Conservation (phyloP, 1,140 invertebrate genomes). For the Drosophila teissieri region DNA sequence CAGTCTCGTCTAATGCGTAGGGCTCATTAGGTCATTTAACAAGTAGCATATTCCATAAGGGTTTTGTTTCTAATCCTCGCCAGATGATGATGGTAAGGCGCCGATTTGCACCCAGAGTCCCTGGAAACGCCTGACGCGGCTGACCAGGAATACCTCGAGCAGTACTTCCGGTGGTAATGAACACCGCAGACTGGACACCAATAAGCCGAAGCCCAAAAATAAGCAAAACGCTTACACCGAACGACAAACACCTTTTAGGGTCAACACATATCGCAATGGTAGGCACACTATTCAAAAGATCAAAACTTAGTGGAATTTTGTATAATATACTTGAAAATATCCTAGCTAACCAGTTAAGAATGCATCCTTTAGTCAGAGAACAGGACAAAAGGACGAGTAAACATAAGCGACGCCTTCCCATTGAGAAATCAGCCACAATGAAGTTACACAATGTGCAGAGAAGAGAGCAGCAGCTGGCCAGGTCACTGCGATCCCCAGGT, state of each 20-base stretch:
- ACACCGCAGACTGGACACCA: not conserved
- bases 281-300: not conserved
- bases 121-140: not conserved
- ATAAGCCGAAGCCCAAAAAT: not conserved
- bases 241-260: not conserved
- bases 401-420: not conserved
- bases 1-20: not conserved
- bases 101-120: not conserved
- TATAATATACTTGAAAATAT: too few relatives aligned
- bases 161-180: not conserved
- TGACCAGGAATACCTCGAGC: constrained; percentile 1
- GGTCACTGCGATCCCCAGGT: not conserved
- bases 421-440: not conserved
- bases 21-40: not conserved
- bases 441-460: not conserved
- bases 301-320: too few relatives aligned
- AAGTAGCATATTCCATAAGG: not conserved
- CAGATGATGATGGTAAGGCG: not conserved
- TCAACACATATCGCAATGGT: not conserved
- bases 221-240: too few relatives aligned
- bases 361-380: not conserved
- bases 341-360: not conserved
- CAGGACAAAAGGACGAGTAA: not conserved
- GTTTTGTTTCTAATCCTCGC: not conserved
- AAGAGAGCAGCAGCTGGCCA: not conserved